A percentile compares a stretch with the other conserved stretches of the same genome.
Conservation (phyloP, 1,140 invertebrate genomes). For the Drosophila takahashii region DNA sequence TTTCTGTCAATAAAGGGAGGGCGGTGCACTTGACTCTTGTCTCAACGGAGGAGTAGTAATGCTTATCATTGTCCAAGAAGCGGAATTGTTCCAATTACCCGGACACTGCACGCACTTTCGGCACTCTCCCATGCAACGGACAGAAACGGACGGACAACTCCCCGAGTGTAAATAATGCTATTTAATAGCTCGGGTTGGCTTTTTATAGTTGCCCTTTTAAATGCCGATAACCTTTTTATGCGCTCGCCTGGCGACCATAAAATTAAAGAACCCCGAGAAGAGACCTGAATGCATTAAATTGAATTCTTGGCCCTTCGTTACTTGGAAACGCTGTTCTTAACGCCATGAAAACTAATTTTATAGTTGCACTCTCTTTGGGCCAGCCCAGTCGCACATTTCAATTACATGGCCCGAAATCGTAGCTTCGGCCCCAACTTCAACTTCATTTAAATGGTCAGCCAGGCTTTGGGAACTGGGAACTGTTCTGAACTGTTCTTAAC, state of each 20-base stretch:
- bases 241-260: conserved; percentile 68
- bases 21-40: conserved; percentile 60
- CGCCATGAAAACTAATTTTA: conserved; percentile 83
- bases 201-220: conserved; percentile 71
- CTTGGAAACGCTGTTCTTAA: conserved; percentile 73
- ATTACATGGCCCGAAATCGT: conserved; percentile 55
- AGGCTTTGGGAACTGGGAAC: conserved; percentile 22
- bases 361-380: conserved; percentile 59
- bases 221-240: conserved; percentile 80
- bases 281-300: conserved; percentile 78
- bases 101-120: conserved; percentile 76
- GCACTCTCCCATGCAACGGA: conserved; percentile 30
- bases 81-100: conserved; percentile 73
- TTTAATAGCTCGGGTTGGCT: conserved; percentile 65
- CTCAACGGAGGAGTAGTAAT: conserved; percentile 26
- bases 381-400: conserved; percentile 59
- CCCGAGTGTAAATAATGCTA: conserved; percentile 67
- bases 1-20: conserved; percentile 17
- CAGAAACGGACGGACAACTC: conserved; percentile 2
- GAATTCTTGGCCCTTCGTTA: conserved; percentile 56
- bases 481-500: not conserved
- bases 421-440: conserved; percentile 31
- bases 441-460: conserved; percentile 72
- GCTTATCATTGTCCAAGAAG: conserved; percentile 66
- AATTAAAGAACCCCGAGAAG: conserved; percentile 47